Evolutionary conservation across 2,113 vertebrate genomes (phyloP).

Genomic region (Protobothrops flavoviridis): DNA sequence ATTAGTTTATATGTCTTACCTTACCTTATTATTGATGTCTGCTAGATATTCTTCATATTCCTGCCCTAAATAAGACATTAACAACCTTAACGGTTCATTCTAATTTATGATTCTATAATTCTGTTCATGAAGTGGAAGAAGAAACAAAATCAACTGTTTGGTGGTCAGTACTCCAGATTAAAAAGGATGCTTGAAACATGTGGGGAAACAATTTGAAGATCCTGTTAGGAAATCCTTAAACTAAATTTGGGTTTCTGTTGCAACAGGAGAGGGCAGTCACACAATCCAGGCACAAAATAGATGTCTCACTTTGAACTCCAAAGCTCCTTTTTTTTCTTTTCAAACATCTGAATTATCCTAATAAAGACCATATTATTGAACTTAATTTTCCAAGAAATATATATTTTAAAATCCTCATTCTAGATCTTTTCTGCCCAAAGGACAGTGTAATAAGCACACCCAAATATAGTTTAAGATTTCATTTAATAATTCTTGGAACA

Average conservation of each 20-base stretch:
- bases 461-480: neutral
- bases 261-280: neutral
- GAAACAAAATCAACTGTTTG: neutral
- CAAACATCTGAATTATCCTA: neutral
- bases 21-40: neutral
- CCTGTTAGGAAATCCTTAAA: neutral
- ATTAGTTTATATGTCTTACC: neutral
- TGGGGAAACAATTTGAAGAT: neutral
- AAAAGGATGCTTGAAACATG: neutral
- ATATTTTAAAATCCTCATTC: neutral
- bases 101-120: neutral
- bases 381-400: neutral
- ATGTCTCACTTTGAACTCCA: neutral
- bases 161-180: neutral
- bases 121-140: neutral
- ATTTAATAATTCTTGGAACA: neutral
- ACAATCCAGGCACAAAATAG: neutral
- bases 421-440: neutral
- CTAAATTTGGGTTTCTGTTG: neutral
- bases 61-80: neutral
- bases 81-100: neutral
- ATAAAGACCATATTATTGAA: neutral
- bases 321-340: neutral
- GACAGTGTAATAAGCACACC: fast-evolving
- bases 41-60: neutral